Conservation (phyloP, 30 jellyfish, hydroid and myxozoan species). For the Catostylus mosaicus region DNA sequence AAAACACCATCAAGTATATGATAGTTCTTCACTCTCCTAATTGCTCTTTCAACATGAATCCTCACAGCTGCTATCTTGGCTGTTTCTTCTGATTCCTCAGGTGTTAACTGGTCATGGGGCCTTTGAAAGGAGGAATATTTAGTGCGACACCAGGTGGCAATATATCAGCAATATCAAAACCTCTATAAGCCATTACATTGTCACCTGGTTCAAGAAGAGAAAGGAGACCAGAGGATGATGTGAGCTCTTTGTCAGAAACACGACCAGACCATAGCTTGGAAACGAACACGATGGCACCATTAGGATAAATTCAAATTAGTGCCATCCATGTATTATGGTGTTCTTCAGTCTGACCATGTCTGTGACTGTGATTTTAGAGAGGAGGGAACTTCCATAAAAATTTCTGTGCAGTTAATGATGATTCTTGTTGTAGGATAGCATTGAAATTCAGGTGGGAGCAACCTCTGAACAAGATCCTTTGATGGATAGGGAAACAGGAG, state of each 20-base stretch:
- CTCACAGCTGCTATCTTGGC: conserved; percentile 35
- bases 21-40: conserved; percentile 49
- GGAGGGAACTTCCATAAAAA: conserved; percentile 32
- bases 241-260: conserved; percentile 52
- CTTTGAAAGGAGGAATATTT: conserved; percentile 64
- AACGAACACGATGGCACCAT: conserved; percentile 27
- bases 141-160: conserved; percentile 52
- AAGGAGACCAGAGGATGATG: conserved; percentile 32
- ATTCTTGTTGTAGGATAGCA: conserved; percentile 39
- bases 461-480: conserved; percentile 1
- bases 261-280: conserved; percentile 43
- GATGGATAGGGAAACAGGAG: conserved; percentile 17
- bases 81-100: conserved; percentile 60
- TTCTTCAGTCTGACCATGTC: too few species aligned
- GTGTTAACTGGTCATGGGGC: conserved; percentile 47
- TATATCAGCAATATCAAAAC: conserved; percentile 58
- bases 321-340: conserved; percentile 34
- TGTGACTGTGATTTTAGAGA: conserved; percentile 46
- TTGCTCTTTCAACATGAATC: conserved; percentile 57
- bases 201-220: conserved; percentile 41
- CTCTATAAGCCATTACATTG: conserved; percentile 65
- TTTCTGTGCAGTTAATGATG: conserved; percentile 24
- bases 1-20: conserved; percentile 47
- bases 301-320: conserved; percentile 22
- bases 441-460: background rate